phyloP scores from a whole-genome alignment of 2,797 vertebrate genomes.

The Thalassophryne amazonica region DNA sequence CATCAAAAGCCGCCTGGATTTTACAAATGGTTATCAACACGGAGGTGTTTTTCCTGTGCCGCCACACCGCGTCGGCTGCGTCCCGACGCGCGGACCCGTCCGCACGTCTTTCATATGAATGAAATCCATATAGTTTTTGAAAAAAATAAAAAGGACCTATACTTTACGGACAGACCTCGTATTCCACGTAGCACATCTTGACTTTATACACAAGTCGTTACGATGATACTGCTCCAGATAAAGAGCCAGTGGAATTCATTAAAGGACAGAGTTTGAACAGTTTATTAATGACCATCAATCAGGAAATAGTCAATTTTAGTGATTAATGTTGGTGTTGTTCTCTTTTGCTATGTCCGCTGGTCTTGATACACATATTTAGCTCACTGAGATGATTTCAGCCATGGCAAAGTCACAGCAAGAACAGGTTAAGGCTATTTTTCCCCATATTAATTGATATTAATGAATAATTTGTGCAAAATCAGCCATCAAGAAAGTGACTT shows the following conservation, averaged over 20 bases:
- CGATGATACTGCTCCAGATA: slow-evolving; percentile 9
- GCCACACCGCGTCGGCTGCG: too few relatives aligned
- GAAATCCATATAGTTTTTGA: too few relatives aligned
- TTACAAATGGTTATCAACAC: too few relatives aligned
- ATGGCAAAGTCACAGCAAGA: slow-evolving; percentile 38
- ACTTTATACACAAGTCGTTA: slow-evolving; percentile 8
- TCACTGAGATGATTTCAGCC: slow-evolving; percentile 17
- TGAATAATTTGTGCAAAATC: slow-evolving; percentile 23
- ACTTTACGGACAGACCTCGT: too few relatives aligned
- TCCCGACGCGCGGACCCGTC: too few relatives aligned
- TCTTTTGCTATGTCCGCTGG: slow-evolving; percentile 35
- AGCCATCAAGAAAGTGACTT: slow-evolving; percentile 35
- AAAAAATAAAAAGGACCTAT: too few relatives aligned
- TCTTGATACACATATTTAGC: slow-evolving; percentile 39
- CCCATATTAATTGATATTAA: slow-evolving; percentile 28
- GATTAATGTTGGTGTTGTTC: slow-evolving; percentile 52
- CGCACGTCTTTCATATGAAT: too few relatives aligned
- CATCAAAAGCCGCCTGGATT: too few relatives aligned
- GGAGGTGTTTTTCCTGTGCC: too few relatives aligned
- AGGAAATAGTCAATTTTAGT: slow-evolving; percentile 55
- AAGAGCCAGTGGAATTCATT: slow-evolving; percentile 39
- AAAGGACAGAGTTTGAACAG: slow-evolving; percentile 29
- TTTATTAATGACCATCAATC: slow-evolving; percentile 57
- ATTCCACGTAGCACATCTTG: background rate
- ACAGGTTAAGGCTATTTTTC: slow-evolving; percentile 7